Conservation (phyloP, 2,797 vertebrate genomes). For the Valencia hispanica region DNA sequence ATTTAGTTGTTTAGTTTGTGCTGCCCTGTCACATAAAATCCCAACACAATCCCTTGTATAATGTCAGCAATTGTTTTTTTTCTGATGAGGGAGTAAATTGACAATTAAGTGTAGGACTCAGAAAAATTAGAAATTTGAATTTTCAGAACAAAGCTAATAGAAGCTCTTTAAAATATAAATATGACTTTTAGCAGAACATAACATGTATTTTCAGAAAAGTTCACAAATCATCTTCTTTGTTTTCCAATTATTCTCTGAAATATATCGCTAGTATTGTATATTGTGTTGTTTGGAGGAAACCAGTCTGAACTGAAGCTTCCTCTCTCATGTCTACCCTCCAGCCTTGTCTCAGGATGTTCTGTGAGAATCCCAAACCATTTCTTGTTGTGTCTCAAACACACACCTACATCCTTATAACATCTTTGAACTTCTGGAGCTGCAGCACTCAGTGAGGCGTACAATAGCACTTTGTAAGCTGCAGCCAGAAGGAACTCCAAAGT, state of each 20-base stretch:
- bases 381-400: neutral
- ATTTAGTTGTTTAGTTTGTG: too few species aligned
- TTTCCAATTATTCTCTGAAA: neutral
- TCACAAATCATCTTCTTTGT: neutral
- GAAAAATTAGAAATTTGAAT: too few species aligned
- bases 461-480: conserved; percentile 52
- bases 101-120: too few species aligned
- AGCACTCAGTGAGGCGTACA: conserved; percentile 57
- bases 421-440: conserved; percentile 37
- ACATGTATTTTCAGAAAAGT: too few species aligned
- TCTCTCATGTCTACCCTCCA: conserved; percentile 39
- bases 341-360: conserved; percentile 39
- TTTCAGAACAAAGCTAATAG: too few species aligned
- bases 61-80: too few species aligned
- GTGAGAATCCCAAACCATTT: conserved; percentile 33
- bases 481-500: conserved; percentile 29
- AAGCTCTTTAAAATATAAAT: too few species aligned
- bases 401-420: conserved; percentile 14
- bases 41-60: too few species aligned
- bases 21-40: too few species aligned
- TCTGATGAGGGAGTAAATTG: too few species aligned
- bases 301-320: conserved; percentile 27
- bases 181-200: too few species aligned
- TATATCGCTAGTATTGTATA: too few species aligned
- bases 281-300: neutral